phyloP scores from a whole-genome alignment of 2,888 invertebrate species.

The Agriotes lineatus region DNA sequence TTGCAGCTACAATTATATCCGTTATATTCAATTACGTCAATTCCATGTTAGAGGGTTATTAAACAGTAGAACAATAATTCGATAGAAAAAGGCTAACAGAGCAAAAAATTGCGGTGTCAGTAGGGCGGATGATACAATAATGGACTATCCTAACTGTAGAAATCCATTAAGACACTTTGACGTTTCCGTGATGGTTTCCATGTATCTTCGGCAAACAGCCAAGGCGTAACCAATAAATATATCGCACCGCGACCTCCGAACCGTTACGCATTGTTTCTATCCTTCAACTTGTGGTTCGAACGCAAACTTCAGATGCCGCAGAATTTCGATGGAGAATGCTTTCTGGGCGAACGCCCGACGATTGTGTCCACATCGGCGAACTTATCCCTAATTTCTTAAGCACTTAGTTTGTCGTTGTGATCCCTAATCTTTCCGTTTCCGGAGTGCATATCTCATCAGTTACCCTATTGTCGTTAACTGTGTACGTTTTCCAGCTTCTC shows the following conservation, averaged over 20 bases:
- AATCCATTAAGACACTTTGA: too few species aligned
- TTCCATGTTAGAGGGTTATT: too few species aligned
- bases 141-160: too few species aligned
- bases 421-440: constrained; percentile 51
- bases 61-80: too few species aligned
- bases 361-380: constrained; percentile 39
- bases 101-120: too few species aligned
- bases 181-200: too few species aligned
- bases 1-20: too few species aligned
- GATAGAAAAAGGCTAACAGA: too few species aligned
- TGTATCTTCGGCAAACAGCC: not conserved
- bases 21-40: too few species aligned
- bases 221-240: not conserved
- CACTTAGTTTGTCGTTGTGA: constrained; percentile 52
- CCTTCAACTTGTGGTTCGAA: not conserved
- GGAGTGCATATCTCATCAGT: constrained; percentile 49
- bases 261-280: not conserved
- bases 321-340: constrained; percentile 4
- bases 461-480: constrained; percentile 47
- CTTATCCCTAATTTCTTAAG: constrained; percentile 48
- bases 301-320: not conserved
- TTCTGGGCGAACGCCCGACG: not conserved
- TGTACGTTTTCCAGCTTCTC: constrained; percentile 46
- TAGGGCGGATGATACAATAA: too few species aligned
- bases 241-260: not conserved